Evolutionary conservation across 53 echinoderm and acorn worm genomes (phyloP).

Genomic region (Stichopus horrens): DNA sequence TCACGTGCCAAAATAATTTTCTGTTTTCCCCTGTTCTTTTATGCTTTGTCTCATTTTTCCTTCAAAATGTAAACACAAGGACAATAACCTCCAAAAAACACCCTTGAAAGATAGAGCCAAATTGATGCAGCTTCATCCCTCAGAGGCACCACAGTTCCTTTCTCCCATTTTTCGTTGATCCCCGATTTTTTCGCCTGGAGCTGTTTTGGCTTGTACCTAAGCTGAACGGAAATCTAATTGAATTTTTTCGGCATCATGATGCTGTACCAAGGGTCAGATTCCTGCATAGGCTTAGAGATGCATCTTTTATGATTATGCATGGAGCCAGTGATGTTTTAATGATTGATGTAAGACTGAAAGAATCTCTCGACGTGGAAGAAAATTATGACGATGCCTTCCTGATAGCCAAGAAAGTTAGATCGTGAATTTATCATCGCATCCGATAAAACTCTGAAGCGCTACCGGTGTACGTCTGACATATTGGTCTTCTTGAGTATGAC

Average conservation of each 20-base stretch:
- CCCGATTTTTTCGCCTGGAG: slow-evolving; percentile 5
- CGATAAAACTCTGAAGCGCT: background rate
- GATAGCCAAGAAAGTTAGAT: background rate
- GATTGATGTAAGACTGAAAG: slow-evolving; percentile 19
- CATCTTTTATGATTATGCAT: slow-evolving; percentile 31
- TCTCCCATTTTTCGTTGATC: slow-evolving; percentile 29
- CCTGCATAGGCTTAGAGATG: slow-evolving; percentile 15
- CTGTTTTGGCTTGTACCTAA: slow-evolving; percentile 21
- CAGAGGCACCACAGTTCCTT: background rate
- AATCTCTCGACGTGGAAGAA: background rate
- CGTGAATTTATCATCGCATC: background rate
- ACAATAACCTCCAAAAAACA: slow-evolving; percentile 23
- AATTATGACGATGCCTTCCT: background rate
- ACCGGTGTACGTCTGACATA: no score
- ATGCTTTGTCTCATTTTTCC: background rate
- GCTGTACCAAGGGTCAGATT: slow-evolving; percentile 16
- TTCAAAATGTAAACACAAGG: background rate
- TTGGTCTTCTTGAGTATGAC: no score
- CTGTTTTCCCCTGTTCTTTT: background rate
- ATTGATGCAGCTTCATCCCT: slow-evolving; percentile 28
- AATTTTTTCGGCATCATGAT: slow-evolving; percentile 2
- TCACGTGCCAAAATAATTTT: background rate
- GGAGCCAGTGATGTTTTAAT: slow-evolving; percentile 31
- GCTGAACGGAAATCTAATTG: slow-evolving; percentile 33
- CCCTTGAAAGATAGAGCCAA: slow-evolving; percentile 6